These are phyloP conservation scores for Lasioglossum albipes DNA, from an alignment of 1,140 invertebrate species.

Conservation along the genomic window DNA sequence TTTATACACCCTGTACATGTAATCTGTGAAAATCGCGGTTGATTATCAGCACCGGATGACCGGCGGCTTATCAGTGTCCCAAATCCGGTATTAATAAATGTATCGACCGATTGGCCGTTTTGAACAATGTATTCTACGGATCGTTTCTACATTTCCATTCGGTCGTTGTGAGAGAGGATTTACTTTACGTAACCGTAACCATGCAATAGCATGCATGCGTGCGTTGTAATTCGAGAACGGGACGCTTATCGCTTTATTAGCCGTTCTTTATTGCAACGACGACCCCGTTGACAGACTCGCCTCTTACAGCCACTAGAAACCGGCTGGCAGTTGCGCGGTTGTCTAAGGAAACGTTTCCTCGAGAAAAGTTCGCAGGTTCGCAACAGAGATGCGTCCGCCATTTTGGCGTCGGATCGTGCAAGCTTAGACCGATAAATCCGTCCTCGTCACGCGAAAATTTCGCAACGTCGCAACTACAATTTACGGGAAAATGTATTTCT, in stretches of 20 bases:
- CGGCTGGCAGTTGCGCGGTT: not conserved
- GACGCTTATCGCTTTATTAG: constrained; percentile 61
- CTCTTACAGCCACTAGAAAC: constrained; percentile 13
- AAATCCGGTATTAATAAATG: not conserved
- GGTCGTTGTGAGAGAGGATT: constrained; percentile 44
- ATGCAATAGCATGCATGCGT: constrained; percentile 45
- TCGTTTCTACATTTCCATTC: not conserved
- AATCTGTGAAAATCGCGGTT: not conserved
- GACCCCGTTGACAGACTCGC: constrained; percentile 38
- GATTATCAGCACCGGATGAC: not conserved
- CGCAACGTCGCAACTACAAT: not conserved
- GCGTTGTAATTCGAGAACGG: constrained; percentile 48
- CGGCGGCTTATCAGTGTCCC: not conserved
- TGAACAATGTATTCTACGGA: too few relatives aligned
- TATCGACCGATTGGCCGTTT: not conserved
- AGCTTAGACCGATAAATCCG: not conserved
- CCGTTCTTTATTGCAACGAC: constrained; percentile 52
- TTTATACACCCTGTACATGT: too few relatives aligned
- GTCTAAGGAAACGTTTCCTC: not conserved
- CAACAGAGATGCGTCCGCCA: not conserved
- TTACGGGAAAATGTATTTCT: not conserved
- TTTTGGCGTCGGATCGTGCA: not conserved
- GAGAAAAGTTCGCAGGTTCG: not conserved
- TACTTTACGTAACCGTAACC: constrained; percentile 56
- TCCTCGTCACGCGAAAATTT: not conserved